Evolutionary conservation across 2,113 vertebrate species (phyloP), one percentile per base, ranked within the genome.

Genomic region (Enhydra lutris): DNA sequence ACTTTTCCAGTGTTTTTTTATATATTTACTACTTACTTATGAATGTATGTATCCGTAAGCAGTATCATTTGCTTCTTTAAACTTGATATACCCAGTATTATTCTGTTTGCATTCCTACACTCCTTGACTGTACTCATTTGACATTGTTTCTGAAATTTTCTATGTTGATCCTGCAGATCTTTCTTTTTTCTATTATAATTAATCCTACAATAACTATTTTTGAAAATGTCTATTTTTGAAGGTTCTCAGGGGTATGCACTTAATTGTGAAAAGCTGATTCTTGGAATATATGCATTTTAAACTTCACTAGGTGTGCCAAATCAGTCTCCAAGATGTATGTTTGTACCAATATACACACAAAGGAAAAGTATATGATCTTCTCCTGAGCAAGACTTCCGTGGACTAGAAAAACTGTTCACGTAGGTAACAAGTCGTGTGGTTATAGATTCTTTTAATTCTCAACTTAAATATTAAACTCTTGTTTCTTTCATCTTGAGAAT

Each of bases 51-150:
- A 57, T 78, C 61, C 55, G 69, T 50, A 84, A 94, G 18, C 15
- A n/a, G 7, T 80, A 87, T 94, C 11, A 65, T 76, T 96, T 95
- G 13, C 4, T 85, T 83, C 69, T 96, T 96, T 90, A 92, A 83
- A 94, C 55, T 85, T 69, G 61, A 81, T 84, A 84, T 67, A 78
- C 21, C 23, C 14, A 63, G 8, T n/a, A 45, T 69, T 90, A 84
- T 63, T 47, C 17, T 87, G 11, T 55, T 74, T 95, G 23, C 34
- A 79, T 92, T 76, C 29, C 14, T 71, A 12, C 3, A 21, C 2
- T 76, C 34, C 17, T 86, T 82, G 15, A 59, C 65, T 94, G 78
- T 47, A n/a, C 91, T 52, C 29, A 2, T 84, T 94, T 73, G 39
- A 45, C 18, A 45, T 31, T 67, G 6, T 85, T 74, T 82, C 57